Base-by-base conservation (phyloP, 2,888 invertebrate genomes). In the Stramonita haemastoma region DNA sequence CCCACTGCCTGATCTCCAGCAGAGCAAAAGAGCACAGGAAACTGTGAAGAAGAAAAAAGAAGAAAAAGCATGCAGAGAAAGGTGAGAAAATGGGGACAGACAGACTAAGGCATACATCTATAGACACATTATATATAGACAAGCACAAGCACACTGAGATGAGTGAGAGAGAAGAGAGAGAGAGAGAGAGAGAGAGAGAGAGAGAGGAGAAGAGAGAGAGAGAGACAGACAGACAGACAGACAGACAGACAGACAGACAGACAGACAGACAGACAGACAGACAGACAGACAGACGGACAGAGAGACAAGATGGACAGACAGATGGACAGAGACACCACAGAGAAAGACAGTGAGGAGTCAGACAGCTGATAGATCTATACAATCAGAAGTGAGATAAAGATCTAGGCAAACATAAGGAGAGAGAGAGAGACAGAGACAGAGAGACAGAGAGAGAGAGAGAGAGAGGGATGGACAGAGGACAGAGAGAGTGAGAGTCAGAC, bases 141-240 rank as follows among this genome's bases (percentile, higher is more conserved):
- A 17, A 15, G 60, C 26, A 26, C 1, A 26, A 22, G 66, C 1
- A 26, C 13, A 13, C 29, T n/a, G 0, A 34, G 6, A 34, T 34
- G 17, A 15, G 6, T 5, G 2, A 46, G 5, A 13, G 19, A 36
- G 46, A 29, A 8, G 29, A 46, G 26, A 57, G 77, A 46, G 5
- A 26, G 46, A 89, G 79, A 77, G 56, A 32, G 34, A 86, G 77
- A 32, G n/a, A 26, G 86, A 89, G 56, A 86, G 32, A 57, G 66
- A 73, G 86, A 60, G 32, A 56, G 77, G 60, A 26, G 32, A n/a
- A 73, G n/a, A 70, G 85, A 70, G 56, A 85, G 36, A 46, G 73
- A 84, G 77, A 73, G 60, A 29, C 19, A 66, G 66, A 66, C 66
- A 66, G 66, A 66, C 19, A 66, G 66, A 66, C 19, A 66, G 46